phyloP scores from a whole-genome alignment of 2,113 vertebrate species.

The Chionodraco myersi region DNA sequence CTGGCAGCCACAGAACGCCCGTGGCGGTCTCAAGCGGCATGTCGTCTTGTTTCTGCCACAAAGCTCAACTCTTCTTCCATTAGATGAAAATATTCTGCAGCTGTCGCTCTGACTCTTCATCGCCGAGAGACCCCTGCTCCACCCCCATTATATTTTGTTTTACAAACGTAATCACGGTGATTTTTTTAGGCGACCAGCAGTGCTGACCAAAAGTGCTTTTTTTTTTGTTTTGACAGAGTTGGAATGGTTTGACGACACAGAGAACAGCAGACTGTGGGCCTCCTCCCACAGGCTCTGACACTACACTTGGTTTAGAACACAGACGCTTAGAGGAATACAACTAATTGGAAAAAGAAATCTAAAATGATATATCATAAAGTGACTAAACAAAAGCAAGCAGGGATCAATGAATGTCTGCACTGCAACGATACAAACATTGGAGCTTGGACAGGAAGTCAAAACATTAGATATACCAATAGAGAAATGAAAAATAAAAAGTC shows the following conservation, averaged over 20 bases:
- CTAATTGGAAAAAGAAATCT: constrained; percentile 77
- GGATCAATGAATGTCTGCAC: constrained; percentile 84
- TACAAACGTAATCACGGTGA: constrained; percentile 65
- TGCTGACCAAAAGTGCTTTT: constrained; percentile 91
- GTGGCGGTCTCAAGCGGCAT: constrained; percentile 25
- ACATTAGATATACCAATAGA: constrained; percentile 75
- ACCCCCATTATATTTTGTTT: constrained; percentile 50
- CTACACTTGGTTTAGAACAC: constrained; percentile 76
- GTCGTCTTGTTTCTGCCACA: constrained; percentile 12
- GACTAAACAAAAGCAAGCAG: constrained; percentile 91
- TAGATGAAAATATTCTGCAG: constrained; percentile 16
- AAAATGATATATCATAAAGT: constrained; percentile 88
- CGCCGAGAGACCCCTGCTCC: constrained; percentile 82
- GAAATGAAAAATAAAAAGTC: constrained; percentile 62
- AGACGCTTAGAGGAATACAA: constrained; percentile 82
- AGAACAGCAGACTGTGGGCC: constrained; percentile 78
- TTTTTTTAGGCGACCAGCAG: constrained; percentile 74
- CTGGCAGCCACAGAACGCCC: constrained; percentile 16
- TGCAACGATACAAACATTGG: constrained; percentile 77
- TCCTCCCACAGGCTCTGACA: constrained; percentile 78
- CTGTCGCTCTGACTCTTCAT: constrained; percentile 19
- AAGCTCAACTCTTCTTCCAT: constrained; percentile 29
- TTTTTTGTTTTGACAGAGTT: constrained; percentile 76
- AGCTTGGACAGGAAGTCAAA: constrained; percentile 74
- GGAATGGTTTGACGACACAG: constrained; percentile 86